These are phyloP conservation scores for Piscicola geometra DNA, from an alignment of 2,888 invertebrate species.

Conservation along the genomic window DNA sequence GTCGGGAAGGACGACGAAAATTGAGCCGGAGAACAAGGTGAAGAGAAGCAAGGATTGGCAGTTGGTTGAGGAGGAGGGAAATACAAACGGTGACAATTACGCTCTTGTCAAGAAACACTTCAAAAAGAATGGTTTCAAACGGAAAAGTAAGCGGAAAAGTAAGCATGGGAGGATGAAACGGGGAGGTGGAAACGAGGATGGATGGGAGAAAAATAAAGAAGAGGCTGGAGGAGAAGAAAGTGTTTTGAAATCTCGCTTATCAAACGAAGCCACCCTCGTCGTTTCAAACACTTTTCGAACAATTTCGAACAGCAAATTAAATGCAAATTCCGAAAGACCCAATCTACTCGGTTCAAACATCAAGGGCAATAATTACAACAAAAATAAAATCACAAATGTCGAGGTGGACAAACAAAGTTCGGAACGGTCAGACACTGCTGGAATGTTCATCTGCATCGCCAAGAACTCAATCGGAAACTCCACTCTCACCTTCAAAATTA, in stretches of 20 bases:
- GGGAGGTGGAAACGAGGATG: no score
- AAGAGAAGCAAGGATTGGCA: not conserved
- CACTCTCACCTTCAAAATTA: slow-evolving; percentile 52
- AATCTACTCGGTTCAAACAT: no score
- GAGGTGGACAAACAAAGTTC: slow-evolving; percentile 45
- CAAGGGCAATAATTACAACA: slow-evolving; percentile 1
- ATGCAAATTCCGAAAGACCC: no score
- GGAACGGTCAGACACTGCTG: slow-evolving; percentile 45
- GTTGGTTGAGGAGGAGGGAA: not conserved
- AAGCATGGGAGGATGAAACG: not conserved
- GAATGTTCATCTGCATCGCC: slow-evolving; percentile 53
- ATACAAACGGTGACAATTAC: not conserved
- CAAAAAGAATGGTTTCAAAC: slow-evolving; percentile 8
- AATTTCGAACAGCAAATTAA: no score
- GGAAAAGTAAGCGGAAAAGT: not conserved
- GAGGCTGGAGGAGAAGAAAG: no score
- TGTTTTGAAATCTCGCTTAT: no score
- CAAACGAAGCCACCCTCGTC: no score
- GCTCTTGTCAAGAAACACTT: not conserved
- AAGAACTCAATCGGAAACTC: slow-evolving; percentile 54
- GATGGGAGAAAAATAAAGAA: no score
- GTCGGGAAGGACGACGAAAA: slow-evolving; percentile 48
- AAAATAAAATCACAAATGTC: not conserved
- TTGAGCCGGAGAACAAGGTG: slow-evolving; percentile 43
- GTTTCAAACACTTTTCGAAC: no score